Conservation (phyloP, 30 jellyfish, hydroid and myxozoan genomes). For the Turritopsis dohrnii region DNA sequence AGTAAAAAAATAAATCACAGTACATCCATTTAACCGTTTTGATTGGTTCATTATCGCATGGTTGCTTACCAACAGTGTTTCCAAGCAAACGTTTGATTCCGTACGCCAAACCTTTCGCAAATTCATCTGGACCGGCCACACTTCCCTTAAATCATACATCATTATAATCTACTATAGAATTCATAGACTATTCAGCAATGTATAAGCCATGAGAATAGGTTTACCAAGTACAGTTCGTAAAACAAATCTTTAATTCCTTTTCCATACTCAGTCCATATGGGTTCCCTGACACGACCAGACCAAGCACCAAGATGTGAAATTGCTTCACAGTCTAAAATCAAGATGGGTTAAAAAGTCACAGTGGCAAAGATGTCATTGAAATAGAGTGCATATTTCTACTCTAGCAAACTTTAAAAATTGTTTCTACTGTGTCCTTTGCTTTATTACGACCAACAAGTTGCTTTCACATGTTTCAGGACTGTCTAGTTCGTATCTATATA, state of each 20-base stretch:
- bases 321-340: slow-evolving; percentile 50
- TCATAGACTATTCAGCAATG: background rate
- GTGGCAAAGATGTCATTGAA: background rate
- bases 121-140: slow-evolving; percentile 58
- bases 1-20: background rate
- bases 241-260: slow-evolving; percentile 55
- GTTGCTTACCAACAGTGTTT: slow-evolving; percentile 53
- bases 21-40: background rate
- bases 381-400: background rate
- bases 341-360: background rate
- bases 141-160: slow-evolving; percentile 34
- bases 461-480: too few species aligned
- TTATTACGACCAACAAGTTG: too few species aligned
- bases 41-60: background rate
- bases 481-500: too few species aligned
- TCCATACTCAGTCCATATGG: slow-evolving; percentile 64
- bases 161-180: background rate
- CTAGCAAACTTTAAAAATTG: background rate
- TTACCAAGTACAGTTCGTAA: slow-evolving; percentile 56
- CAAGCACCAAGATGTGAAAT: slow-evolving; percentile 55
- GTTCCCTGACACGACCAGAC: slow-evolving; percentile 56
- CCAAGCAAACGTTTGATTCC: slow-evolving; percentile 68
- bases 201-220: background rate
- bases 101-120: slow-evolving; percentile 61
- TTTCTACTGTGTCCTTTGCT: too few species aligned